Evolutionary conservation across 2,888 invertebrate species (phyloP).

Genomic region (Spilosoma lubricipeda): DNA sequence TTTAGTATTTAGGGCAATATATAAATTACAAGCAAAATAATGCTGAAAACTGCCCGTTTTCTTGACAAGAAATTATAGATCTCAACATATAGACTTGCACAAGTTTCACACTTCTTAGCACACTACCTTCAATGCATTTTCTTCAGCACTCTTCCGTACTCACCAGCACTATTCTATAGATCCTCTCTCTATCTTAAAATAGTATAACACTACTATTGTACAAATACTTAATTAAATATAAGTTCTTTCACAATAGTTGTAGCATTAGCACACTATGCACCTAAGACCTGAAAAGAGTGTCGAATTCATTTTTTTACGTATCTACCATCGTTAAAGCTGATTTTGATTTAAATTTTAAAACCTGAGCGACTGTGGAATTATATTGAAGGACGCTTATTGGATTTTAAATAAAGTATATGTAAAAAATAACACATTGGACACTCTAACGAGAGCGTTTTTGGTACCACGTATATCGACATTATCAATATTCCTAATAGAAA

Average conservation of each 20-base stretch:
- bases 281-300: constrained; percentile 44
- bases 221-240: constrained; percentile 66
- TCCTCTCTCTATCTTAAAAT: constrained; percentile 80
- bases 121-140: constrained; percentile 80
- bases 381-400: neutral
- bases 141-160: constrained; percentile 75
- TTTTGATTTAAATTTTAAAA: neutral
- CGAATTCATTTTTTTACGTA: neutral
- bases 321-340: neutral
- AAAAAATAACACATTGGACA: neutral
- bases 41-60: neutral
- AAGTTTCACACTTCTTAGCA: constrained; percentile 82
- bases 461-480: neutral
- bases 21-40: neutral
- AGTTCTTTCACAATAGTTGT: constrained; percentile 77
- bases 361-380: neutral
- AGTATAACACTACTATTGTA: constrained; percentile 78
- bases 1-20: neutral
- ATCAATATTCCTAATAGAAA: neutral
- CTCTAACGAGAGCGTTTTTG: neutral
- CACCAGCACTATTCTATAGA: constrained; percentile 69
- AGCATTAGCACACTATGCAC: constrained; percentile 75
- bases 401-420: neutral
- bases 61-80: constrained; percentile 70
- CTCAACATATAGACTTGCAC: constrained; percentile 81